Conservation (phyloP, 2,113 vertebrate species). For the Donacobius atricapilla region DNA sequence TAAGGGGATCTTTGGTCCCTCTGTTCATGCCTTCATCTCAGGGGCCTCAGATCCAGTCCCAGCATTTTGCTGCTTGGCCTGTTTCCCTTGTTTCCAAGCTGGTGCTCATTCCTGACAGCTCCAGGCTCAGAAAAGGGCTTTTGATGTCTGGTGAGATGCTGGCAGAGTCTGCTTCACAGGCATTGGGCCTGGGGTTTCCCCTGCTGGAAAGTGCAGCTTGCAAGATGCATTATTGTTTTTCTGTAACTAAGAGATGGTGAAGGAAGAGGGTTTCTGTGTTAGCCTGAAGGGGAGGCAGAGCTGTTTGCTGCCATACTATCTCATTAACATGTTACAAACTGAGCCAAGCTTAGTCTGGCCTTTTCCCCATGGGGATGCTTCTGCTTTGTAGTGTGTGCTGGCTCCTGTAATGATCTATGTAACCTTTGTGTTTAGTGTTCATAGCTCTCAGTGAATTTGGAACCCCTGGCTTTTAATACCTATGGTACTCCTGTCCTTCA, state of each 20-base stretch:
- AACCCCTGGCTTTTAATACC: neutral
- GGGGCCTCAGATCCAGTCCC: neutral
- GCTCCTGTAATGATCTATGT: neutral
- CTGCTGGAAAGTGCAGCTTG: neutral
- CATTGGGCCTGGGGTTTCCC: constrained; percentile 6
- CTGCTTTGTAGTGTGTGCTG: neutral
- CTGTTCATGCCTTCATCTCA: neutral
- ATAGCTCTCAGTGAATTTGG: neutral
- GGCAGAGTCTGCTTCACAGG: neutral
- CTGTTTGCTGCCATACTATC: neutral
- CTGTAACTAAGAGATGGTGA: neutral
- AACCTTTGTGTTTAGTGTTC: neutral
- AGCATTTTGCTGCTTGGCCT: neutral
- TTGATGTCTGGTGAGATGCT: constrained; percentile 32
- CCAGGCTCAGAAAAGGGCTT: neutral
- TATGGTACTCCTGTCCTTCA: neutral
- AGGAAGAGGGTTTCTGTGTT: neutral
- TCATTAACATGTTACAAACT: neutral
- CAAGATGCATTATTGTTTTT: neutral
- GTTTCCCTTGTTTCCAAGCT: neutral
- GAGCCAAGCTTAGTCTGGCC: neutral
- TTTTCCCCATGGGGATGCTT: neutral
- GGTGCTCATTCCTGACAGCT: neutral
- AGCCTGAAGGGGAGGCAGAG: constrained; percentile 25
- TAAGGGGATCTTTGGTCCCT: neutral